phyloP scores from a whole-genome alignment of 2,888 invertebrate genomes.

The Cheilosia urbana region DNA sequence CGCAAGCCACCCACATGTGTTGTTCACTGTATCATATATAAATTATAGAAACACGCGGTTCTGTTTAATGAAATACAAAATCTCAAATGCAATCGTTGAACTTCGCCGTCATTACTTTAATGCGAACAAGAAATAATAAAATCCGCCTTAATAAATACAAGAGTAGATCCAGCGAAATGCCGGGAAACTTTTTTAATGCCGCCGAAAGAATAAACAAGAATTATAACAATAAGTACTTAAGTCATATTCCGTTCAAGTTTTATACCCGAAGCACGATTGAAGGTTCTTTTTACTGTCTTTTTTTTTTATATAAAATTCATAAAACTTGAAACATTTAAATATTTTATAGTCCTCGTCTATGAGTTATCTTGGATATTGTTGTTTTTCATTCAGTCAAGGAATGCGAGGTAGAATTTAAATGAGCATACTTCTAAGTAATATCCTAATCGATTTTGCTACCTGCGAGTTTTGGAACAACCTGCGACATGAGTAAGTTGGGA shows the following conservation, averaged over 20 bases:
- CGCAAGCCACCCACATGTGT: neutral
- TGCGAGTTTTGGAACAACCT: no score
- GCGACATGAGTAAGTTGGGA: no score
- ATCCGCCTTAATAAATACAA: neutral
- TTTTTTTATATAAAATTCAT: neutral
- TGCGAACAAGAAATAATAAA: neutral
- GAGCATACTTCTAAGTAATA: neutral
- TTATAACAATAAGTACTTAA: constrained; percentile 35
- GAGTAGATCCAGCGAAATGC: constrained; percentile 4
- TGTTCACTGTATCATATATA: no score
- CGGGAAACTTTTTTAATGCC: constrained; percentile 12
- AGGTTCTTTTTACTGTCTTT: neutral
- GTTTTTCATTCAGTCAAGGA: neutral
- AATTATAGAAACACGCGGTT: no score
- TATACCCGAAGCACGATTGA: constrained; percentile 12
- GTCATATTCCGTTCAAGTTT: constrained; percentile 22
- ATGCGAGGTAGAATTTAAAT: neutral
- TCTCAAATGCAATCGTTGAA: constrained; percentile 15
- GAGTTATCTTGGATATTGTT: neutral
- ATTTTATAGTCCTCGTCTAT: neutral
- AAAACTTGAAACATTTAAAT: constrained; percentile 3
- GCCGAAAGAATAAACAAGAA: constrained; percentile 4
- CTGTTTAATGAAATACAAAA: neutral
- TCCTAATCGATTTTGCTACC: no score
- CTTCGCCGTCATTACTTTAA: neutral